Base-by-base conservation (phyloP, 2,113 vertebrate species). In the Festucalex cinctus region DNA sequence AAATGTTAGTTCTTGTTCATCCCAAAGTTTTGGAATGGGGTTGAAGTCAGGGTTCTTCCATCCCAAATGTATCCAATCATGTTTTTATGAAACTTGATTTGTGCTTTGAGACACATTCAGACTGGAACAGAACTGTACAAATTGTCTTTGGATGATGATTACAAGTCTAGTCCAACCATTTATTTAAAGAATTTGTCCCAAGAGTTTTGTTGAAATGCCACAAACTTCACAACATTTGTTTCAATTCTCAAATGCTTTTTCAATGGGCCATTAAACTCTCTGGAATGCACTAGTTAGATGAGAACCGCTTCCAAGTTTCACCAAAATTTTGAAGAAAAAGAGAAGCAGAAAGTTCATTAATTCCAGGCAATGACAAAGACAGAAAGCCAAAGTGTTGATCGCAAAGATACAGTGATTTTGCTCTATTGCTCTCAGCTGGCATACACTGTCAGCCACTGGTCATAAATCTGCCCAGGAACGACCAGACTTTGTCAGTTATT, bases 381-480 rank as follows among this genome's bases (percentile, higher is more conserved):
- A 43, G 37, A 60, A 44, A 48, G 35, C 57, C 67, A 63, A 53
- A 7, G 36, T 66, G 81, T 63, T 71, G 56, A 75, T 77, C 49
- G 60, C 65, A n/a, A 73, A 82, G 75, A 73, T 63, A 32, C 5
- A 51, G 69, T 62, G 63, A 81, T 78, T 66, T 61, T 60, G 66
- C 65, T 32, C 77, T 62, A 35, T 82, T 41, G 0, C 69, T 36
- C 48, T 74, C 64, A 66, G 65, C 78, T 81, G 80, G 68, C 74
- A 75, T 66, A 66, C 36, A 19, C 65, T 68, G 72, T 77, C 75
- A 74, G 8, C 76, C 79, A 17, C 73, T 69, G 68, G 85, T 86
- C 82, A 83, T 88, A 84, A 86, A 86, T 85, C 75, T 81, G 24
- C 44, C 0, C 3, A 58, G 67, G 78, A 81, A 79, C 75, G 71